phyloP scores from a whole-genome alignment of 2,797 vertebrate genomes.

The Xiphorhynchus erythropygius region DNA sequence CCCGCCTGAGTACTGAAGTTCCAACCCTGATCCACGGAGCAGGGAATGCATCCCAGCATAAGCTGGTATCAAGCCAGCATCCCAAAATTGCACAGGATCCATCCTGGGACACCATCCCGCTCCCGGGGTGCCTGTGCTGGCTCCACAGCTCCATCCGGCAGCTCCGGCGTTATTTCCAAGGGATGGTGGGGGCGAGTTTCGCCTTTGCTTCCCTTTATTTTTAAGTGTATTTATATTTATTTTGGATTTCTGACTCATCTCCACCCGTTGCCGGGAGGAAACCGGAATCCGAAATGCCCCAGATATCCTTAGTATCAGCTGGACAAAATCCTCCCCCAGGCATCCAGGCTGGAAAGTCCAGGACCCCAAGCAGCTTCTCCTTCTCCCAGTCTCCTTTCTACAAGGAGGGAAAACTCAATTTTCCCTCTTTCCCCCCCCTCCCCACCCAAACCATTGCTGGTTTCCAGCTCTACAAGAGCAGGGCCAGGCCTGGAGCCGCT shows the following conservation, averaged over 20 bases:
- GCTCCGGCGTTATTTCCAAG: neutral
- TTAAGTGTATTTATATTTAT: neutral
- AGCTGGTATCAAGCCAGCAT: neutral
- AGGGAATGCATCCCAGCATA: neutral
- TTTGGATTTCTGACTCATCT: conserved; percentile 53
- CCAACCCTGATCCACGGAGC: accelerated
- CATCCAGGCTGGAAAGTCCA: neutral
- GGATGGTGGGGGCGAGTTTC: neutral
- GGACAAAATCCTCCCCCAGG: neutral
- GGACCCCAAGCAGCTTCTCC: neutral
- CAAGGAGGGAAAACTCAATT: neutral
- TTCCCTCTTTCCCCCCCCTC: neutral
- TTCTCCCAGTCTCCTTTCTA: neutral
- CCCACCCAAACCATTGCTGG: neutral
- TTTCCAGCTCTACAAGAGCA: neutral
- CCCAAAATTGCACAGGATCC: neutral
- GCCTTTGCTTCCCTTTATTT: neutral
- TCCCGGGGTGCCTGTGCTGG: neutral
- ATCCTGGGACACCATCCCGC: neutral
- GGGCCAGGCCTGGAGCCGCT: neutral
- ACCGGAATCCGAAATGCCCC: neutral
- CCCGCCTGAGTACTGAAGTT: accelerated
- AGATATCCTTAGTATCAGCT: neutral
- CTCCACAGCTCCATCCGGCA: neutral
- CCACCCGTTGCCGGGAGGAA: conserved; percentile 20